Conservation (phyloP, 2,113 vertebrate genomes). For the Oncorhynchus keta region DNA sequence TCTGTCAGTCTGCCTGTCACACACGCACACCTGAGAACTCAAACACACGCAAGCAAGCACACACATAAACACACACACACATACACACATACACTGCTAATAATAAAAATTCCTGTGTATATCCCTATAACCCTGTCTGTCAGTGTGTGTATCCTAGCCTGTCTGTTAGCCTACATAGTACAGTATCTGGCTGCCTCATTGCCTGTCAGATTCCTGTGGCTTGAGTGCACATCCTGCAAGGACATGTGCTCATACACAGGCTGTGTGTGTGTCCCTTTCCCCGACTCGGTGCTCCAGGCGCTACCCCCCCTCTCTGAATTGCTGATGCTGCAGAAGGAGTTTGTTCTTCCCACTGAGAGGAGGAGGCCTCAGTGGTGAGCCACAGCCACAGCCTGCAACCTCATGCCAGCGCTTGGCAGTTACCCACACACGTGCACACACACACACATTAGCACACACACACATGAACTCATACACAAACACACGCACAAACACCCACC, state of each 20-base stretch:
- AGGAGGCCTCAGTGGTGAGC: slow-evolving; percentile 47
- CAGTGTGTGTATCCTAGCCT: background rate
- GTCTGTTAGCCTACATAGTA: background rate
- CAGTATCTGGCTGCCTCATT: background rate
- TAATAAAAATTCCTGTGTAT: background rate
- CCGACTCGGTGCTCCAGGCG: background rate
- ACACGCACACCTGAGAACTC: slow-evolving; percentile 2
- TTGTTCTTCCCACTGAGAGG: slow-evolving; percentile 29
- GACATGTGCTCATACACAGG: background rate
- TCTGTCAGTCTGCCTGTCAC: background rate
- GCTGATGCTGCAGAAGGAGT: slow-evolving; percentile 49
- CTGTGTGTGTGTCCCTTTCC: slow-evolving; percentile 13
- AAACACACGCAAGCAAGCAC: background rate
- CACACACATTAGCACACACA: background rate
- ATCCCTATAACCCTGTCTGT: slow-evolving; percentile 1
- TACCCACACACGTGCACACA: background rate
- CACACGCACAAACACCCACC: background rate
- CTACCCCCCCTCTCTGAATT: background rate
- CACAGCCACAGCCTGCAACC: slow-evolving; percentile 20
- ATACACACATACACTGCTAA: slow-evolving; percentile 23
- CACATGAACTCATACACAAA: slow-evolving; percentile 17
- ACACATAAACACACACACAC: slow-evolving; percentile 6
- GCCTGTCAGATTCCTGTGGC: slow-evolving; percentile 22
- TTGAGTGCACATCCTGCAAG: slow-evolving; percentile 25
- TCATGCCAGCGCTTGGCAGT: slow-evolving; percentile 4